A percentile compares a stretch with the other conserved stretches of the same genome.
Evolutionary conservation across 1,140 invertebrate genomes (phyloP).

Genomic region (Cataglyphis hispanica): DNA sequence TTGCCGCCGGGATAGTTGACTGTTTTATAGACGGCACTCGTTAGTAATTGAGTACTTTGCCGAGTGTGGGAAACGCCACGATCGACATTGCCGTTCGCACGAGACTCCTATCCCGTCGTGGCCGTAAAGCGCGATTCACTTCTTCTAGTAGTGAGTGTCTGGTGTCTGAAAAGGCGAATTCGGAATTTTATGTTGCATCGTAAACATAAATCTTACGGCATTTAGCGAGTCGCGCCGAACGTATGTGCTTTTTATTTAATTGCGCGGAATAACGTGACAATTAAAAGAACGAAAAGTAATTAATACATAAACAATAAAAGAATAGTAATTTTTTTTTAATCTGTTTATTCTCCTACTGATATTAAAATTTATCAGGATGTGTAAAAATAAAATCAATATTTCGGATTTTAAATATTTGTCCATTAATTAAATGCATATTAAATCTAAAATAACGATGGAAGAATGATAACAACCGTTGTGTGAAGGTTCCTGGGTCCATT

Average conservation of each 20-base stretch:
- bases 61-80: constrained; percentile 61
- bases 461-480: too few species aligned
- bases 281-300: not conserved
- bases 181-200: constrained; percentile 15
- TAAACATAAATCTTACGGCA: constrained; percentile 34
- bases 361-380: not conserved
- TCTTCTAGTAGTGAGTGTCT: not conserved
- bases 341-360: not conserved
- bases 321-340: not conserved
- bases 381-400: too few species aligned
- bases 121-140: constrained; percentile 50
- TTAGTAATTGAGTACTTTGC: constrained; percentile 75
- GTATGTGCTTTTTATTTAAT: constrained; percentile 28
- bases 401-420: too few species aligned
- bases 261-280: not conserved
- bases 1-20: constrained; percentile 19
- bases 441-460: too few species aligned
- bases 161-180: constrained; percentile 8
- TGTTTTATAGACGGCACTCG: constrained; percentile 71
- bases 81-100: constrained; percentile 60
- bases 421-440: too few species aligned
- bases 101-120: constrained; percentile 28
- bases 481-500: not conserved
- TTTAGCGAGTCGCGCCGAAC: not conserved
- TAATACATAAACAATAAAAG: not conserved